Conservation (phyloP, 2,888 invertebrate species). For the Drosophila meridionalis region DNA sequence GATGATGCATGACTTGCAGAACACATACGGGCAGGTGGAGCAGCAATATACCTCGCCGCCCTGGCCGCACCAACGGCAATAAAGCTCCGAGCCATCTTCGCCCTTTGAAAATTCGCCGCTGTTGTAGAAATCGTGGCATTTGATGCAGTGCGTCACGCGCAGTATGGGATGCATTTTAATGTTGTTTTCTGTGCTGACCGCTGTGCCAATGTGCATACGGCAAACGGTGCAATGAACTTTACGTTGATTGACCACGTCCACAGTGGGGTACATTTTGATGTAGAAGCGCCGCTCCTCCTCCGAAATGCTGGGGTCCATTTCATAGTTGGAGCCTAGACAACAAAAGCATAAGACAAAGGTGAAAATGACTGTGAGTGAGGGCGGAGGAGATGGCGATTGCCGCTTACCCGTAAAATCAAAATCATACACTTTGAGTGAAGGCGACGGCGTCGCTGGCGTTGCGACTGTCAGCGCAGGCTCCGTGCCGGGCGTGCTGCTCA, state of each 20-base stretch:
- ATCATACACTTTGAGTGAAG: constrained; percentile 53
- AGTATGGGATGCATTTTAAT: constrained; percentile 91
- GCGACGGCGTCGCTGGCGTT: constrained; percentile 52
- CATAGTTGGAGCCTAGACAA: constrained; percentile 76
- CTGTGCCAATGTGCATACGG: constrained; percentile 90
- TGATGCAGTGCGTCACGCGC: constrained; percentile 89
- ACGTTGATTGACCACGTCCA: constrained; percentile 87
- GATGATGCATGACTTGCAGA: constrained; percentile 91
- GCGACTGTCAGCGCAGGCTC: constrained; percentile 39
- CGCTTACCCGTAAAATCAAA: constrained; percentile 62
- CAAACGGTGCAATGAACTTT: constrained; percentile 91
- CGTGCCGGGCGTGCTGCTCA: constrained; percentile 49
- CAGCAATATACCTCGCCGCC: constrained; percentile 92
- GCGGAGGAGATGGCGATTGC: too few species aligned
- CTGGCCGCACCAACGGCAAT: constrained; percentile 94
- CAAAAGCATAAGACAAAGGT: constrained; percentile 9
- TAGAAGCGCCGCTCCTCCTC: constrained; percentile 87
- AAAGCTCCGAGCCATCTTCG: constrained; percentile 92
- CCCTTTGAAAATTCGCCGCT: constrained; percentile 93
- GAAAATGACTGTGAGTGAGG: not conserved
- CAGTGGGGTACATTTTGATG: constrained; percentile 86
- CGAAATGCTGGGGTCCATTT: constrained; percentile 86
- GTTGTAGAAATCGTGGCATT: constrained; percentile 91
- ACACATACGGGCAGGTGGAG: constrained; percentile 90
- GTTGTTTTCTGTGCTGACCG: constrained; percentile 87